phyloP scores from a whole-genome alignment of 2,888 invertebrate genomes.

The Ophion slaviceki region DNA sequence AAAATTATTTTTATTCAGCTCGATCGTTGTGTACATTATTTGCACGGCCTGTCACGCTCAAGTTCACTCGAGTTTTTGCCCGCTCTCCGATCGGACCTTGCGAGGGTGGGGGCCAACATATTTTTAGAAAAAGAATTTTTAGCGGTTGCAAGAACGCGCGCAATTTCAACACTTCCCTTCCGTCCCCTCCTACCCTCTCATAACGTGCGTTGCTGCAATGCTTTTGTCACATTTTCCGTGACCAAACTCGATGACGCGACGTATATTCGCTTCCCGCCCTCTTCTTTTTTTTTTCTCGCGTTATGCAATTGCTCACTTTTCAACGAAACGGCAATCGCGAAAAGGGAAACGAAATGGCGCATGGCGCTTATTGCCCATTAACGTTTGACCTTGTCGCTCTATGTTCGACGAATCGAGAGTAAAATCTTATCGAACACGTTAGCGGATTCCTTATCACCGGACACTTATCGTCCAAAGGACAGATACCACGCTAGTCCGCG shows the following conservation, averaged over 20 bases:
- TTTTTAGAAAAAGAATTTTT: constrained; percentile 64
- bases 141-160: constrained; percentile 37
- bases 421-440: neutral
- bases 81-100: constrained; percentile 56
- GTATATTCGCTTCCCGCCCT: neutral
- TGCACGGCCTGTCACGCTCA: constrained; percentile 9
- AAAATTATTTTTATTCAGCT: constrained; percentile 52
- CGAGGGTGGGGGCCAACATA: constrained; percentile 51
- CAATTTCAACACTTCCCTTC: constrained; percentile 39
- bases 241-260: constrained; percentile 6
- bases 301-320: constrained; percentile 32
- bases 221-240: constrained; percentile 23
- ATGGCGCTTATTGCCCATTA: neutral
- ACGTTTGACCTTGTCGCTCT: constrained; percentile 1
- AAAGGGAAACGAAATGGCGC: neutral
- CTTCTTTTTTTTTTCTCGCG: constrained; percentile 1
- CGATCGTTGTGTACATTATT: neutral
- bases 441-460: neutral
- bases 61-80: constrained; percentile 29
- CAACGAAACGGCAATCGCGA: neutral
- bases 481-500: too few relatives aligned
- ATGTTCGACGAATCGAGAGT: neutral
- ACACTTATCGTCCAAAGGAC: neutral
- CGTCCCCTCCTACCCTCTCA: neutral
- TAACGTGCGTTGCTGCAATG: neutral